Conservation (phyloP, 2,888 invertebrate genomes). For the Heliconius aoede region DNA sequence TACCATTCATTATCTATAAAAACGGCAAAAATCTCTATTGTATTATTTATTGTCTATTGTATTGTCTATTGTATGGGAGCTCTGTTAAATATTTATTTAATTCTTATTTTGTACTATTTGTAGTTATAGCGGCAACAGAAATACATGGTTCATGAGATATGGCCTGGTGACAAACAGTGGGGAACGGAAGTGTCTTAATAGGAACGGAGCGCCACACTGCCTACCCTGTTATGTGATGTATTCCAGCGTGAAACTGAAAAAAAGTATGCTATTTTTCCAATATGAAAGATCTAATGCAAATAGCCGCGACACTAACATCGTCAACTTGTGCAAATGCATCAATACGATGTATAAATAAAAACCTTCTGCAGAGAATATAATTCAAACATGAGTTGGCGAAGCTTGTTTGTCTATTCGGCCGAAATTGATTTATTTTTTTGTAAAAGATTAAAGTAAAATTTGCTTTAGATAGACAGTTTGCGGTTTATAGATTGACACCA, state of each 20-base stretch:
- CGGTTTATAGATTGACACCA: constrained; percentile 13
- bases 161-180: too few species aligned
- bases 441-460: constrained; percentile 6
- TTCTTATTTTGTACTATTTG: too few species aligned
- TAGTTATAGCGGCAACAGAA: too few species aligned
- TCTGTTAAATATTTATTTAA: too few species aligned
- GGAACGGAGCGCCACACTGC: not conserved
- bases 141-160: too few species aligned
- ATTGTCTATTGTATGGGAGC: too few species aligned
- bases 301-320: not conserved
- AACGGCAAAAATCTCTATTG: too few species aligned
- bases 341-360: constrained; percentile 1
- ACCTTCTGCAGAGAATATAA: not conserved
- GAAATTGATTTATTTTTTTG: constrained; percentile 17
- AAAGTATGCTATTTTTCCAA: not conserved
- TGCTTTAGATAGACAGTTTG: constrained; percentile 8
- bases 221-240: not conserved
- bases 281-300: not conserved
- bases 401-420: constrained; percentile 1
- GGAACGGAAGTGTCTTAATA: too few species aligned
- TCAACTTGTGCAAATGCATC: not conserved
- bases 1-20: too few species aligned
- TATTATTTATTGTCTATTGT: too few species aligned
- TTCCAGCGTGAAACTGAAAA: not conserved
- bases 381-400: constrained; percentile 1